These are phyloP conservation scores for Drosophila sturtevanti DNA, from an alignment of 1,140 invertebrate genomes.

Conservation along the genomic window DNA sequence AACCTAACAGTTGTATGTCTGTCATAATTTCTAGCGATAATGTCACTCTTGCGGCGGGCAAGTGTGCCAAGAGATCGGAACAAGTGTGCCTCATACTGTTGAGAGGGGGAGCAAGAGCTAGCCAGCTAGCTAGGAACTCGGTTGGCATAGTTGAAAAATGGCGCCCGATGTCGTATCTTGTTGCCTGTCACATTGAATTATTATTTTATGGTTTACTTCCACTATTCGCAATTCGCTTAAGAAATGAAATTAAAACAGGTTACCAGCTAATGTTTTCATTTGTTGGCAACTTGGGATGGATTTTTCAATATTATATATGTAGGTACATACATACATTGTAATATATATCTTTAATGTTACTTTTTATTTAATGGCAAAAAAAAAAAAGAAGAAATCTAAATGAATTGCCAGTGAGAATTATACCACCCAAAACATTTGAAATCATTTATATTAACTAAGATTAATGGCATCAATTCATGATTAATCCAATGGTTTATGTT, in stretches of 20 bases:
- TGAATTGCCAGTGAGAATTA: background rate
- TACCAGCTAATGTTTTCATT: conserved; percentile 67
- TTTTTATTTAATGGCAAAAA: too few relatives aligned
- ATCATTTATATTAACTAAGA: background rate
- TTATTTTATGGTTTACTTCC: conserved; percentile 67
- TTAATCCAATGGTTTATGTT: conserved; percentile 1
- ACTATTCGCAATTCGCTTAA: conserved; percentile 31
- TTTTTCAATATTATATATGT: conserved; percentile 29
- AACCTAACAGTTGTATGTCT: conserved; percentile 58
- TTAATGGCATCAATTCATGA: background rate
- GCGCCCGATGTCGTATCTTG: conserved; percentile 71
- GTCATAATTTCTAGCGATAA: conserved; percentile 71
- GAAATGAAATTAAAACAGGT: conserved; percentile 57
- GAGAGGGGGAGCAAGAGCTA: background rate
- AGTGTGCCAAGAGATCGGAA: conserved; percentile 53
- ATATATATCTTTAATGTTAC: background rate
- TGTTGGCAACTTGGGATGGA: conserved; percentile 36
- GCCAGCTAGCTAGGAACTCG: background rate
- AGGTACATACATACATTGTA: conserved; percentile 10
- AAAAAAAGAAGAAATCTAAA: background rate
- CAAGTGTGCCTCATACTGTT: conserved; percentile 13
- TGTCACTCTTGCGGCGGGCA: conserved; percentile 43
- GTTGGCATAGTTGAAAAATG: conserved; percentile 67
- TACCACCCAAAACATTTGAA: background rate
- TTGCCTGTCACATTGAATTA: conserved; percentile 77